Evolutionary conservation across 2,888 invertebrate species (phyloP).

Genomic region (Macropis europaea): DNA sequence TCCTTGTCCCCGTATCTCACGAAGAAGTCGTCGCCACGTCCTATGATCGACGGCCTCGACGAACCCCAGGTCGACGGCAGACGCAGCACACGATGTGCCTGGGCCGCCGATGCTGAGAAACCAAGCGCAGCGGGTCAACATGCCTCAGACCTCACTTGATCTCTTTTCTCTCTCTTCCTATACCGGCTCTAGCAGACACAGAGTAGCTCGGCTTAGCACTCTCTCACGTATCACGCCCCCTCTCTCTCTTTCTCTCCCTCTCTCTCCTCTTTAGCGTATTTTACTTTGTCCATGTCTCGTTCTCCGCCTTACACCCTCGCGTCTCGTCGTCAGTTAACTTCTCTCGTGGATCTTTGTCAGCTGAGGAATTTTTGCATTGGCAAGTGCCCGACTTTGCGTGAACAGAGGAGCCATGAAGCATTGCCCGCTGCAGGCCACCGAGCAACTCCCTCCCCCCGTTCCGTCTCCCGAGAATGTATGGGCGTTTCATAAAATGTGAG

Average conservation of each 20-base stretch:
- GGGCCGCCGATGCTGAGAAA: constrained; percentile 78
- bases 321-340: constrained; percentile 31
- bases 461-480: too few species aligned
- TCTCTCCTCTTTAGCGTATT: constrained; percentile 35
- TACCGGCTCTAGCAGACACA: constrained; percentile 74
- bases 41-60: constrained; percentile 87
- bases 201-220: constrained; percentile 77
- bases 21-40: constrained; percentile 88
- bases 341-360: constrained; percentile 21
- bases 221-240: constrained; percentile 56
- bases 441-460: too few species aligned
- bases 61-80: constrained; percentile 76
- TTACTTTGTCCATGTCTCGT: constrained; percentile 9
- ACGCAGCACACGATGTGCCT: constrained; percentile 77
- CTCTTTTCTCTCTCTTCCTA: constrained; percentile 66
- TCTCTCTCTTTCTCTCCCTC: constrained; percentile 28
- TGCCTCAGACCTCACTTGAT: constrained; percentile 73
- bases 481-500: too few species aligned
- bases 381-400: constrained; percentile 41
- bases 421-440: too few species aligned
- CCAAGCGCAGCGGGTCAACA: constrained; percentile 73
- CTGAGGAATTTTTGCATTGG: constrained; percentile 34
- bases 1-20: constrained; percentile 89
- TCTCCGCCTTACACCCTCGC: constrained; percentile 6
- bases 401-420: too few species aligned